phyloP scores from a whole-genome alignment of 2,888 invertebrate genomes.

The Caenorhabditis uteleia region DNA sequence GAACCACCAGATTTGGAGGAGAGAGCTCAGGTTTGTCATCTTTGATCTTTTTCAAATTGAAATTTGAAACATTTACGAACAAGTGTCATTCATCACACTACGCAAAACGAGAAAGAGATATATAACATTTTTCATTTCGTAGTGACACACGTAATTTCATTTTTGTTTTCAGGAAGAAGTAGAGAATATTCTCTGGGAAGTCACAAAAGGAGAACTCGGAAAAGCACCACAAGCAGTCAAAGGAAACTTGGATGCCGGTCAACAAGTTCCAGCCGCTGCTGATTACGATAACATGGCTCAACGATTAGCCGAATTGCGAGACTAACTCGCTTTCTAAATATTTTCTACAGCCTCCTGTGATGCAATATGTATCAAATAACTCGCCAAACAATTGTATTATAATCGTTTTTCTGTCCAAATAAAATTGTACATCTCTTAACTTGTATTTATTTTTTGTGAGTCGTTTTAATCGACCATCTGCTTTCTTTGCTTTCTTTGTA shows the following conservation, averaged over 20 bases:
- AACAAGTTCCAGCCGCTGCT: conserved; percentile 12
- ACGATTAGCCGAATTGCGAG: conserved; percentile 49
- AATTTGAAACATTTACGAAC: no score
- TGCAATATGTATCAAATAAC: background rate
- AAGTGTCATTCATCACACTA: no score
- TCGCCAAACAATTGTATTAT: background rate
- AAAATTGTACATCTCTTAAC: no score
- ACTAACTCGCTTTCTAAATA: no score
- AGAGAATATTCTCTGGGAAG: conserved; percentile 66
- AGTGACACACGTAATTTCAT: no score
- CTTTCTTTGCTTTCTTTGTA: background rate
- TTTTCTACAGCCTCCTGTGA: no score
- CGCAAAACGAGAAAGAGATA: no score
- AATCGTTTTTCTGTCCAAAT: background rate
- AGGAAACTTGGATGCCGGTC: conserved; percentile 37
- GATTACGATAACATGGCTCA: conserved; percentile 49
- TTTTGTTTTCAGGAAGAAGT: conserved; percentile 59
- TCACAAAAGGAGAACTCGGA: conserved; percentile 66
- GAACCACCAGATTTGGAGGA: conserved; percentile 91
- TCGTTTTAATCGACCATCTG: background rate
- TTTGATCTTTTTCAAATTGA: background rate
- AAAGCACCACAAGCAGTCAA: conserved; percentile 61
- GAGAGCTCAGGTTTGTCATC: conserved; percentile 79
- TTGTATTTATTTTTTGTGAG: background rate
- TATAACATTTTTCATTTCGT: no score